phyloP scores from a whole-genome alignment of 2,888 invertebrate genomes.

The Morpho helenor region DNA sequence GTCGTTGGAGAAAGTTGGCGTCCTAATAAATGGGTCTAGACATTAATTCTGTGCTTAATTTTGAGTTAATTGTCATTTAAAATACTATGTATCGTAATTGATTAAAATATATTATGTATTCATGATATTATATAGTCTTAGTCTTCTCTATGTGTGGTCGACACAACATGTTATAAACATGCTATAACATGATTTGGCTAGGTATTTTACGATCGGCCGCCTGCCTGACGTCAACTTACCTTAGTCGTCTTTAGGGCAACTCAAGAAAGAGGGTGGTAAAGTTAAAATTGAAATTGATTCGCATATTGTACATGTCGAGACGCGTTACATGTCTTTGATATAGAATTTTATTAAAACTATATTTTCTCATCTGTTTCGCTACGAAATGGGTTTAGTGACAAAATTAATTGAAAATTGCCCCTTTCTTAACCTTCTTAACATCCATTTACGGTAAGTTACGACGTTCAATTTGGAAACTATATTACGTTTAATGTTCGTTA shows the following conservation, averaged over 20 bases:
- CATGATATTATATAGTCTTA: too few species aligned
- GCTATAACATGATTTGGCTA: too few species aligned
- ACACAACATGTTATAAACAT: too few species aligned
- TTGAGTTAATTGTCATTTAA: conserved; percentile 31
- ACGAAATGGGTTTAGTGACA: conserved; percentile 7
- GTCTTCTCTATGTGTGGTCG: too few species aligned
- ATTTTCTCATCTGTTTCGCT: conserved; percentile 10
- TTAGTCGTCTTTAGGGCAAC: too few species aligned
- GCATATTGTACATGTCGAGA: too few species aligned
- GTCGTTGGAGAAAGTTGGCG: conserved; percentile 40
- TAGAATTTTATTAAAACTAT: conserved; percentile 9
- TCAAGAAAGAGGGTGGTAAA: too few species aligned
- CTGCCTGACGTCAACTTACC: too few species aligned
- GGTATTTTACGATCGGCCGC: too few species aligned
- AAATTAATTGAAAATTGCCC: conserved; percentile 15
- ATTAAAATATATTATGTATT: too few species aligned
- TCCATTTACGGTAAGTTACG: conserved; percentile 14
- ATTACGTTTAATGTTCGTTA: conserved; percentile 6
- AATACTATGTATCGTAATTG: background rate
- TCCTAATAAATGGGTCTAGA: conserved; percentile 62
- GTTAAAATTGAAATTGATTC: too few species aligned
- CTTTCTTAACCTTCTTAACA: conserved; percentile 18
- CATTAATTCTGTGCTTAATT: conserved; percentile 43
- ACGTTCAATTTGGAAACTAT: conserved; percentile 6
- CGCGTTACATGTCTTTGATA: too few species aligned